A percentile compares a stretch with the other conserved stretches of the same genome.
phyloP scores from a whole-genome alignment of 2,113 vertebrate genomes.

The Hypocryptadius cinnamomeus region DNA sequence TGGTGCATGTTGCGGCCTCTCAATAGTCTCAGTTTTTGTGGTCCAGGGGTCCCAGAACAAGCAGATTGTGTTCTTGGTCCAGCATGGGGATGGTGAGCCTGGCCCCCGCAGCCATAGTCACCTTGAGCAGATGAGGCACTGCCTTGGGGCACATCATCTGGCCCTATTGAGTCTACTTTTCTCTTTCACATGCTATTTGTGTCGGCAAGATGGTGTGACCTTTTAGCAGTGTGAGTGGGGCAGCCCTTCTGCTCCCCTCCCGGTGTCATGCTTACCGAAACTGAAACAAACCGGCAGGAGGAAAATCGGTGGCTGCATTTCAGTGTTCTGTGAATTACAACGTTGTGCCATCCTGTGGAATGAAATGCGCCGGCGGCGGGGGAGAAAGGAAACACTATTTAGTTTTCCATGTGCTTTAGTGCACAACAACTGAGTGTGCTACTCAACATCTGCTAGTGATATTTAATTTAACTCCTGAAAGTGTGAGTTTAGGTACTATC shows the following conservation, averaged over 20 bases:
- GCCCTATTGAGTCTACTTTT: neutral
- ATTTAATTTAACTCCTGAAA: conserved; percentile 48
- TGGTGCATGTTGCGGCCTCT: neutral
- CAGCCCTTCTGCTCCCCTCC: neutral
- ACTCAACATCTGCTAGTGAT: neutral
- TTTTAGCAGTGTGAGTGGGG: neutral
- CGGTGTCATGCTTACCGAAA: fast-evolving
- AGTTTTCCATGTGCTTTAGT: neutral
- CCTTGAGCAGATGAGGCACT: neutral
- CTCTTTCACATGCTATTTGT: neutral
- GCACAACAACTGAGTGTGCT: too few relatives aligned
- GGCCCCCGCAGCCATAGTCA: neutral
- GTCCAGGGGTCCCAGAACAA: neutral
- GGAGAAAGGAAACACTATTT: neutral
- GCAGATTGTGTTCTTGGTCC: neutral
- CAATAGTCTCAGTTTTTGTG: neutral
- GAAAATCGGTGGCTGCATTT: neutral
- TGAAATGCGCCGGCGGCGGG: neutral
- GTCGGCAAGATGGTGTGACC: fast-evolving
- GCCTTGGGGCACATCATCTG: neutral
- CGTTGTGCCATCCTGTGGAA: neutral
- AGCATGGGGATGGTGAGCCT: neutral
- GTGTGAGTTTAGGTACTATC: conserved; percentile 49
- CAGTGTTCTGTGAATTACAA: neutral
- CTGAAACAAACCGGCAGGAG: neutral